Base-by-base conservation (phyloP, 2,888 invertebrate genomes). In the Stenotaenia linearis region DNA sequence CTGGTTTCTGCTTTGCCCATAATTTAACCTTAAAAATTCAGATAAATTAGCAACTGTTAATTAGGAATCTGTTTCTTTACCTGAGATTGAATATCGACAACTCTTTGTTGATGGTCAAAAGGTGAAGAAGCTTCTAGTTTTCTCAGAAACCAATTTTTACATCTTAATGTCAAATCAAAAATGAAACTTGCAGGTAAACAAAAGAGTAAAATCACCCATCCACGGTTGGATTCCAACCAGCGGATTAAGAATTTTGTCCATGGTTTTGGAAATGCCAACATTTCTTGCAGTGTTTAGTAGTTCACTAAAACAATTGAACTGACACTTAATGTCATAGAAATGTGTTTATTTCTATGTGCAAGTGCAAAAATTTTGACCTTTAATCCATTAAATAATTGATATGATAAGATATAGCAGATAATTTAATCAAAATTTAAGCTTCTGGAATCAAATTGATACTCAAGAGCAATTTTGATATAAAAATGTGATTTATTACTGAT, bases 141-240 rank as follows among this genome's bases (percentile, higher is more conserved):
- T 76, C 85, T 84, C 45, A 89, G 84, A 15, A 88, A 30, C 83
- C 84, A 86, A 0, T 87, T 87, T 40, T 86, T 85, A 9, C 87
- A 1, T 6, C 85, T 84, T 80, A 91, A 84, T 37, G 88, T 76
- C 23, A 89, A 80, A 28, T 89, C 87, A 85, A 91, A 91, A 15
- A 91, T 81, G 84, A 91, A 90, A 85, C 91, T 91, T 32, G 91
- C 91, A 0, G 91, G 91, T 77, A 92, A 86, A 80, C 91, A 91
- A 86, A 92, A 91, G 75, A 90, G 84, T 18, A 90, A 85, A 79
- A 92, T 89, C 30, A 92, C 91, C 15, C 91, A 84, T 80, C 89
- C 90, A 15, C 91, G 86, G 85, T 91, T 88, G n/a, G 89, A 88
- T 83, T 91, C 91, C 82, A 91, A 84, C 87, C 89, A 89, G 78